Percentiles rank a stretch among this genome's conserved stretches.
phyloP scores from a whole-genome alignment of 2,797 vertebrate species.

The Crenichthys baileyi region DNA sequence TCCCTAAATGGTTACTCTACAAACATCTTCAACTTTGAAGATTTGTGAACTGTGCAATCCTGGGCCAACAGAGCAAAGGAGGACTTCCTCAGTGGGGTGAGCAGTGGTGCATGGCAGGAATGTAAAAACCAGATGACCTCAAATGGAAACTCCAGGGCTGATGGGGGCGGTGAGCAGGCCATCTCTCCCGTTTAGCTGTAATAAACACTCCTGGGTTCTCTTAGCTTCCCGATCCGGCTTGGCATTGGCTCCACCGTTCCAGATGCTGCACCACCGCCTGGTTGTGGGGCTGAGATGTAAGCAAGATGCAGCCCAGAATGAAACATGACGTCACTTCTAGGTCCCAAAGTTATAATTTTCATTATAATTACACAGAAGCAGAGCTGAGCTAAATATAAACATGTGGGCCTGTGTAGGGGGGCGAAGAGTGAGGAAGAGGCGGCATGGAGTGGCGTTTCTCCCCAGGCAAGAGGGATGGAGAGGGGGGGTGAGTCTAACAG shows the following conservation, averaged over 20 bases:
- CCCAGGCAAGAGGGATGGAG: conserved; percentile 28
- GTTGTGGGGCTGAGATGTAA: conserved; percentile 40
- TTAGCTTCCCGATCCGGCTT: conserved; percentile 47
- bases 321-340: conserved; percentile 68
- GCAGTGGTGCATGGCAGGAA: conserved; percentile 70
- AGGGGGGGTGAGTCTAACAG: conserved; percentile 37
- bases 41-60: conserved; percentile 24
- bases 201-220: conserved; percentile 54
- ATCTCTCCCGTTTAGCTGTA: conserved; percentile 60
- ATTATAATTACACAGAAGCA: conserved; percentile 78
- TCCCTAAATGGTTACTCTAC: conserved; percentile 35
- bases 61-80: conserved; percentile 24
- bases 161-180: conserved; percentile 54
- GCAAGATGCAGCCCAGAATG: conserved; percentile 45
- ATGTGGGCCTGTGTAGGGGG: conserved; percentile 45
- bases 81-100: conserved; percentile 62
- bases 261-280: conserved; percentile 51
- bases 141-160: conserved; percentile 78
- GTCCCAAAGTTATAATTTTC: conserved; percentile 78
- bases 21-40: conserved; percentile 38
- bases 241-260: conserved; percentile 54
- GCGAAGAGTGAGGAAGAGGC: conserved; percentile 13
- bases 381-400: conserved; percentile 76
- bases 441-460: conserved; percentile 43
- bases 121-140: conserved; percentile 81